Percentiles rank a stretch among this genome's conserved stretches.
phyloP scores from a whole-genome alignment of 2,797 vertebrate species.

The Hyperoplus lanceolatus region DNA sequence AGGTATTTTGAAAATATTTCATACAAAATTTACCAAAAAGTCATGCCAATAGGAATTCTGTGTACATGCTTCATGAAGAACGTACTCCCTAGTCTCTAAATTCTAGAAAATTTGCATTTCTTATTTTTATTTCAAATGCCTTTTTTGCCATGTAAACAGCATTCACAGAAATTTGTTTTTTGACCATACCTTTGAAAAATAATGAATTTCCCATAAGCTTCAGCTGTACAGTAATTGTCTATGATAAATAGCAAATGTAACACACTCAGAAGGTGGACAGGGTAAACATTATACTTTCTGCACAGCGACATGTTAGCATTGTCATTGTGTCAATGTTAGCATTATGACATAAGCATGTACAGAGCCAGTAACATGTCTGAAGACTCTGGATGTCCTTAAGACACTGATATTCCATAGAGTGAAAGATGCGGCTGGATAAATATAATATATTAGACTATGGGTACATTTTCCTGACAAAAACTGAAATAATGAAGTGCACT shows the following conservation, averaged over 20 bases:
- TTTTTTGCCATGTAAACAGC: neutral
- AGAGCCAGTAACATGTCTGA: too few species aligned
- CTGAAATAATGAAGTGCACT: neutral
- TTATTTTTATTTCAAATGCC: neutral
- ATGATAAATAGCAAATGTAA: neutral
- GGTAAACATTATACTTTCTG: neutral
- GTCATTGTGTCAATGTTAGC: neutral
- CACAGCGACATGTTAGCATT: neutral
- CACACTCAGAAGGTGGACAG: neutral
- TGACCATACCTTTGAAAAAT: neutral
- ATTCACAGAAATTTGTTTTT: neutral
- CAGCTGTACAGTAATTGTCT: too few species aligned
- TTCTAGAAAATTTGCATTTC: neutral
- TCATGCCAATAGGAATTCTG: neutral
- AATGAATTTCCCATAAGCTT: neutral
- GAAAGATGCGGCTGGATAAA: neutral
- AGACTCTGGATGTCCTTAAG: neutral
- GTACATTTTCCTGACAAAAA: neutral
- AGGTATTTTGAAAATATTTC: constrained; percentile 7
- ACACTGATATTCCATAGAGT: neutral
- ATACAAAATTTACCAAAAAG: neutral
- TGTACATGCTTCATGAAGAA: neutral
- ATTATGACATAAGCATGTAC: neutral
- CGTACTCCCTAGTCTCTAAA: neutral
- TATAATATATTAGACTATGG: neutral